phyloP scores from a whole-genome alignment of 2,888 invertebrate species.

The Troides aeacus region DNA sequence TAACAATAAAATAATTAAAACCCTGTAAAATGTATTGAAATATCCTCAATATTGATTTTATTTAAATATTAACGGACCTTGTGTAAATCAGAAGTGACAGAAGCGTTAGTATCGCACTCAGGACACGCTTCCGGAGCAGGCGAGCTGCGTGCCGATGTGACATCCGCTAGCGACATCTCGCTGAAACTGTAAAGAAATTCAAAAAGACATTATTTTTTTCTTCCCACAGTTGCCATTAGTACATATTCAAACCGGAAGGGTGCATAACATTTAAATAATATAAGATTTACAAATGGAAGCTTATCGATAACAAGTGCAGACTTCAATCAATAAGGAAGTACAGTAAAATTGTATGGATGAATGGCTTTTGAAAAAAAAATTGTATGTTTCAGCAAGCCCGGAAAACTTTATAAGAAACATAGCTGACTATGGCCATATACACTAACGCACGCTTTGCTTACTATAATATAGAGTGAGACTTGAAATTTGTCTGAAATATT shows the following conservation, averaged over 20 bases:
- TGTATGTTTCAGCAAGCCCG: not conserved
- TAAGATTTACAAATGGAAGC: not conserved
- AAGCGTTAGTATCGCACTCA: conserved; percentile 74
- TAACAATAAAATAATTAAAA: not conserved
- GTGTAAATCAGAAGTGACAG: conserved; percentile 74
- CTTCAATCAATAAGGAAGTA: not conserved
- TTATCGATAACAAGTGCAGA: no score
- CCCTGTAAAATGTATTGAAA: not conserved
- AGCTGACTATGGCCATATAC: not conserved
- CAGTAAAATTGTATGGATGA: not conserved
- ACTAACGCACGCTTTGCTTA: no score
- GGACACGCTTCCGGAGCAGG: conserved; percentile 70
- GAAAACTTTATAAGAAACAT: not conserved
- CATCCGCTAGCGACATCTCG: conserved; percentile 67
- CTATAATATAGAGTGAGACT: no score
- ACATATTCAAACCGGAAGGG: no score
- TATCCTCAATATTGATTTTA: not conserved
- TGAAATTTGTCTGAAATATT: no score
- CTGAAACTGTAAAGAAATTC: conserved; percentile 4
- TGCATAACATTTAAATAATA: no score
- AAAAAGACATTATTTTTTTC: not conserved
- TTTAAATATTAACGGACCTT: conserved; percentile 50
- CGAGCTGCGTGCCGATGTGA: conserved; percentile 71
- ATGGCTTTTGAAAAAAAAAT: not conserved
- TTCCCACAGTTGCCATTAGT: not conserved